phyloP scores from a whole-genome alignment of 2,888 invertebrate species.

The Ctenicera cuprea region DNA sequence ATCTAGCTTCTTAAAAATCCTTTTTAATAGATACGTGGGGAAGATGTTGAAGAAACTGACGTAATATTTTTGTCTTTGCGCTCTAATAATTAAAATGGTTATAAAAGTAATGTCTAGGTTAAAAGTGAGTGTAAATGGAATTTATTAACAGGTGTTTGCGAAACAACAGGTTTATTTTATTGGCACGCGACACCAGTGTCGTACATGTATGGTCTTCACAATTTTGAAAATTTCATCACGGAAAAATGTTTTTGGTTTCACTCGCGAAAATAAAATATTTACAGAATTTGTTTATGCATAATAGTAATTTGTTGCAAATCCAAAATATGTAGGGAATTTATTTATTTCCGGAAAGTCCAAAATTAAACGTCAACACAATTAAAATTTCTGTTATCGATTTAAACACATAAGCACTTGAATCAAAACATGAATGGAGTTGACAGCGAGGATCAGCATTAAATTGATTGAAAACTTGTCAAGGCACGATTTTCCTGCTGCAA shows the following conservation, averaged over 20 bases:
- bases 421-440: slow-evolving; percentile 24
- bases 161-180: slow-evolving; percentile 38
- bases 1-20: background rate
- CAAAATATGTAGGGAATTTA: background rate
- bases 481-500: background rate
- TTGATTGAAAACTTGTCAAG: slow-evolving; percentile 16
- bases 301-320: no score
- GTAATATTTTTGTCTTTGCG: slow-evolving; percentile 19
- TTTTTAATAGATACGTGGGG: background rate
- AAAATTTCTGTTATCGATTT: slow-evolving; percentile 23
- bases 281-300: no score
- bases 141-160: slow-evolving; percentile 36
- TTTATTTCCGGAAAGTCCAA: background rate
- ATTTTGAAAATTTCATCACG: no score
- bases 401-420: slow-evolving; percentile 17
- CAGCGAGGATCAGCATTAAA: slow-evolving; percentile 15
- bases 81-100: slow-evolving; percentile 4
- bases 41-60: background rate
- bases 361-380: background rate
- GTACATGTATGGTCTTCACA: background rate
- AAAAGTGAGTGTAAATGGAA: slow-evolving; percentile 28
- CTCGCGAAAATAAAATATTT: no score
- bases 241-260: no score
- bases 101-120: slow-evolving; percentile 13
- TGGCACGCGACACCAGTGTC: slow-evolving; percentile 18